A percentile compares a stretch with the other conserved stretches of the same genome.
These are phyloP conservation scores for Mungos mungo DNA, from an alignment of 2,113 vertebrate species.

Conservation along the genomic window DNA sequence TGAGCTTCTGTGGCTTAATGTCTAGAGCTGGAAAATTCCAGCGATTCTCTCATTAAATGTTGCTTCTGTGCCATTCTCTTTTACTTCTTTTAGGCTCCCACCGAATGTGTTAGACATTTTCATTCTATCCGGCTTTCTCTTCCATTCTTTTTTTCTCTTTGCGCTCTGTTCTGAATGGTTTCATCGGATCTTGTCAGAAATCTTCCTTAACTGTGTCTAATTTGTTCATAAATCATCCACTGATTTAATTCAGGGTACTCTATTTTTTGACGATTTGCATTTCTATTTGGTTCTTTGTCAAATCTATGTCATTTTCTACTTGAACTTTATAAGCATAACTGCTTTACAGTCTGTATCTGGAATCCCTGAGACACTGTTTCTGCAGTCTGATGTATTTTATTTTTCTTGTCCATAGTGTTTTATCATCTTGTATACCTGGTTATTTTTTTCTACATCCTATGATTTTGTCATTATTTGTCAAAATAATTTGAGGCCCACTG, in stretches of 20 bases:
- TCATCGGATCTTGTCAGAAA: background rate
- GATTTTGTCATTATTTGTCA: background rate
- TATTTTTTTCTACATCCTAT: slow-evolving; percentile 18
- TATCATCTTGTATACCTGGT: background rate
- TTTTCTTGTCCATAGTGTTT: slow-evolving; percentile 9
- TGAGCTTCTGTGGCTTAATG: background rate
- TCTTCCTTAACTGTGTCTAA: background rate
- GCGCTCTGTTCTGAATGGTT: background rate
- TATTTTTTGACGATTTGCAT: slow-evolving; percentile 47
- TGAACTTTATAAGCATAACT: background rate
- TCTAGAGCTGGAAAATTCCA: background rate
- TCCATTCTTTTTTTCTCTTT: background rate
- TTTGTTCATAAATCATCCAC: background rate
- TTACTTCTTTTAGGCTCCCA: background rate
- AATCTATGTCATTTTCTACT: background rate
- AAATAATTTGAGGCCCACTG: background rate
- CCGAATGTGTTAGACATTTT: background rate
- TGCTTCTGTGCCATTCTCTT: background rate
- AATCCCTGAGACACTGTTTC: background rate
- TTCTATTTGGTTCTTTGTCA: slow-evolving; percentile 16
- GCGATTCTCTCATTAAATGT: background rate
- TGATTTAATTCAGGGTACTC: background rate
- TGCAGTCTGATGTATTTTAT: background rate
- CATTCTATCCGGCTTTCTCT: background rate
- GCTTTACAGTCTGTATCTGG: background rate